Base-by-base conservation (phyloP, 2,888 invertebrate genomes). In the Notodonta dromedarius region DNA sequence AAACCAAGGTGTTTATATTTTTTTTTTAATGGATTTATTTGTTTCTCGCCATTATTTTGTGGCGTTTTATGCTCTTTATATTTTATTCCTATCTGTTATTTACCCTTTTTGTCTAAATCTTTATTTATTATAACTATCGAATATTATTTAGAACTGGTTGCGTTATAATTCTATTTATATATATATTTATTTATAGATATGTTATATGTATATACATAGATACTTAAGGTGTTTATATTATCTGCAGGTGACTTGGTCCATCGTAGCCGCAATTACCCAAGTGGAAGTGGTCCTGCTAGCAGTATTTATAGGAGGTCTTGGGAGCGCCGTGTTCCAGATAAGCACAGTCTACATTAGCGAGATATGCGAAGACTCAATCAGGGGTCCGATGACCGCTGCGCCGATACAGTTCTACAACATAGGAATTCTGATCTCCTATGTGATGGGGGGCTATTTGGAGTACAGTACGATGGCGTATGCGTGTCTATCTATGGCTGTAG, bases 361-460 rank as follows among this genome's bases (percentile, higher is more conserved):
- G 68, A 80, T 89, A 42, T 85, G 87, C 59, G 83, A 89, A 58
- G 86, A 90, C 56, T 86, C 85, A 3, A 83, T 91, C 24, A 72
- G 91, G 35, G 92, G 91, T 0, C 76, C 79, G 2, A 78, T 92
- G 83, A 84, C 86, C 0, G 79, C 90, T 1, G 77, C 81, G 0
- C 65, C 82, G 0, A 77, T 88, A 62, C 77, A 86, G 9, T 87
- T 88, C 69, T 85, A 83, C 44, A 80, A 79, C 0, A 46, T 89
- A 0, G 92, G 92, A 0, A 79, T 85, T 73, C 71, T 91, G 13
- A n/a, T 87, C 0, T 87, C 90, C 0, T 90, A 90, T 60, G 48
- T 87, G 0, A 56, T 89, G 4, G 90, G 91, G 3, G 89, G 89
- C 0, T 76, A 70, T 6, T 55, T 90, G 55, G 67, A 78, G 2